phyloP scores from a whole-genome alignment of 1,140 invertebrate species.

The Microvelia longipes region DNA sequence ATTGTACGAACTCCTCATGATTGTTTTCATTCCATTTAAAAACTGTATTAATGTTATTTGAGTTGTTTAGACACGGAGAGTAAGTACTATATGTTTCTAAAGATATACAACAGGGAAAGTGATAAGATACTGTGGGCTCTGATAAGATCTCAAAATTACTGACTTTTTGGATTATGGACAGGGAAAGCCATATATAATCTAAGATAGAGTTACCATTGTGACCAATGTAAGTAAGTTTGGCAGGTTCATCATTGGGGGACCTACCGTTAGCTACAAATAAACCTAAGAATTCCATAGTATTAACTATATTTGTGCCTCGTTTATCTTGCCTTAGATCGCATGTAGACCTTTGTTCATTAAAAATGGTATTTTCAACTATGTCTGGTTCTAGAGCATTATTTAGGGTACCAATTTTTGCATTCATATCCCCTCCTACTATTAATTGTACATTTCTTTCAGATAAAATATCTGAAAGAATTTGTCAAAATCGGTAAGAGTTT shows the following conservation, averaged over 20 bases:
- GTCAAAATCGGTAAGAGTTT: background rate
- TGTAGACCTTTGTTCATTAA: background rate
- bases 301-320: background rate
- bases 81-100: background rate
- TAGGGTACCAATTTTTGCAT: background rate
- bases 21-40: too few relatives aligned
- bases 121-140: background rate
- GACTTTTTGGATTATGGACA: background rate
- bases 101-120: background rate
- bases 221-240: background rate
- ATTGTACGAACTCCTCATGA: too few relatives aligned
- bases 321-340: background rate
- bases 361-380: background rate
- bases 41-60: too few relatives aligned
- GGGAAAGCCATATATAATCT: background rate
- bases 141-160: background rate
- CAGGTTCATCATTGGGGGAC: background rate
- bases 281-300: background rate
- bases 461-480: background rate
- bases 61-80: too few relatives aligned
- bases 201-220: background rate
- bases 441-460: background rate
- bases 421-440: background rate
- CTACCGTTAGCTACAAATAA: background rate
- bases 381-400: background rate